These are phyloP conservation scores for Anguilla pacifica DNA, from an alignment of 2,797 vertebrate species.

Conservation along the genomic window DNA sequence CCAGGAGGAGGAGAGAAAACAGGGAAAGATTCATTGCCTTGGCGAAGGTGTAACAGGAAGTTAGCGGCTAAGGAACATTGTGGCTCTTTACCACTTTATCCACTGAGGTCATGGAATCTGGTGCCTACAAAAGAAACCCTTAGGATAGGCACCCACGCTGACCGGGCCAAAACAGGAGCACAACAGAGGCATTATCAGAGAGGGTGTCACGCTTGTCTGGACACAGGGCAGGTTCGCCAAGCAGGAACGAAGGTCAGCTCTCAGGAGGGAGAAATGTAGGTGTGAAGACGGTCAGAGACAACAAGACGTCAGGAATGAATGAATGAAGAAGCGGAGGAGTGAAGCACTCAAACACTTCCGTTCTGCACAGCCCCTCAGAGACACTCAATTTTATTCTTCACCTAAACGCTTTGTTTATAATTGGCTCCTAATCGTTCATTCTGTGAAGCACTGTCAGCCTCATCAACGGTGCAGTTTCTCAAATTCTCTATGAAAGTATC, in stretches of 20 bases:
- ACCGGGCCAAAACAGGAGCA: slow-evolving; percentile 2
- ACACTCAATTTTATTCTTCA: background rate
- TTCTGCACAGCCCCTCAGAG: background rate
- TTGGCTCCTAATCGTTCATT: too few relatives aligned
- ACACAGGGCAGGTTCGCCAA: slow-evolving; percentile 4
- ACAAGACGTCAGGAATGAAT: background rate
- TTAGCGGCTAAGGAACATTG: background rate
- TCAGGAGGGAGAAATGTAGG: background rate
- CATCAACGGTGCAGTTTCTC: too few relatives aligned
- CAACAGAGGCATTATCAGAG: slow-evolving; percentile 8
- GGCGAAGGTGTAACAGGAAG: background rate
- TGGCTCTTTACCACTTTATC: background rate
- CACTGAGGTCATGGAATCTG: background rate
- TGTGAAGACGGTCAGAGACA: slow-evolving; percentile 16
- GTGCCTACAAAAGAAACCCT: background rate
- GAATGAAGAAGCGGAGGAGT: background rate
- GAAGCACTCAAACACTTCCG: background rate
- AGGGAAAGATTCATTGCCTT: background rate
- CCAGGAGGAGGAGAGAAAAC: background rate
- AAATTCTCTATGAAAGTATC: too few relatives aligned
- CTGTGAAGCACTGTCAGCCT: too few relatives aligned
- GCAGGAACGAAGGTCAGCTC: background rate
- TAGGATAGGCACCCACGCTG: background rate
- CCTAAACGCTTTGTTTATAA: too few relatives aligned
- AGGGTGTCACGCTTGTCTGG: slow-evolving; percentile 21